phyloP scores from a whole-genome alignment of 2,113 vertebrate genomes.

The Arenaria interpres region DNA sequence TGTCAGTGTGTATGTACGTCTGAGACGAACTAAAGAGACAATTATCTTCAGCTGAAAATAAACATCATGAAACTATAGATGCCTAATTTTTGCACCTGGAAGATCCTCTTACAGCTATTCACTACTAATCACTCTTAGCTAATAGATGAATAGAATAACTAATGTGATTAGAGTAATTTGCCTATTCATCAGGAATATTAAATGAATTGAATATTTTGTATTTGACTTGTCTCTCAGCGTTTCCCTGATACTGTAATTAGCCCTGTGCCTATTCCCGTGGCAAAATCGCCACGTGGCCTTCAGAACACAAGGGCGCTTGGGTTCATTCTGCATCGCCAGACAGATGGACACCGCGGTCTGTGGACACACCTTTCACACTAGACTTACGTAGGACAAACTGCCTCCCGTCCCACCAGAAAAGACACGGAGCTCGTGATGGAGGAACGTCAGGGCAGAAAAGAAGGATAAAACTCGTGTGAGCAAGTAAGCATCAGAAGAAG shows the following conservation, averaged over 20 bases:
- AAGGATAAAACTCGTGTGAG: not conserved
- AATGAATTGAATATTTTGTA: conserved; percentile 78
- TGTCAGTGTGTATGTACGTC: conserved; percentile 30
- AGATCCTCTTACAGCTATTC: conserved; percentile 75
- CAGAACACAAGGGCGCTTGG: not conserved
- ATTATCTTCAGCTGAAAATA: conserved; percentile 77
- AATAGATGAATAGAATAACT: conserved; percentile 82
- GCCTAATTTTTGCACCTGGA: conserved; percentile 80
- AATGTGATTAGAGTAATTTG: conserved; percentile 81
- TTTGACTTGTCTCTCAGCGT: conserved; percentile 66
- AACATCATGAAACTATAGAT: conserved; percentile 78
- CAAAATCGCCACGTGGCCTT: not conserved
- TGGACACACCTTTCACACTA: not conserved
- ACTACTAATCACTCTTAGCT: conserved; percentile 77
- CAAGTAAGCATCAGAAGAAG: not conserved
- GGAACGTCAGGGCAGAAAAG: not conserved
- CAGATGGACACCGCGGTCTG: not conserved
- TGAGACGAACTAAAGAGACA: conserved; percentile 71
- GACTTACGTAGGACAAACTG: not conserved
- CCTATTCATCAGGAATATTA: conserved; percentile 79
- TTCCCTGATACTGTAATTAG: conserved; percentile 74
- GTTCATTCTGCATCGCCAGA: not conserved
- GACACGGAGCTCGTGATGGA: fast-evolving
- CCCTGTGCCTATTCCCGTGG: not conserved
- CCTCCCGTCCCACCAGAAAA: not conserved